Base-by-base conservation (phyloP, 2,888 invertebrate species). In the Ganaspis brasiliensis region DNA sequence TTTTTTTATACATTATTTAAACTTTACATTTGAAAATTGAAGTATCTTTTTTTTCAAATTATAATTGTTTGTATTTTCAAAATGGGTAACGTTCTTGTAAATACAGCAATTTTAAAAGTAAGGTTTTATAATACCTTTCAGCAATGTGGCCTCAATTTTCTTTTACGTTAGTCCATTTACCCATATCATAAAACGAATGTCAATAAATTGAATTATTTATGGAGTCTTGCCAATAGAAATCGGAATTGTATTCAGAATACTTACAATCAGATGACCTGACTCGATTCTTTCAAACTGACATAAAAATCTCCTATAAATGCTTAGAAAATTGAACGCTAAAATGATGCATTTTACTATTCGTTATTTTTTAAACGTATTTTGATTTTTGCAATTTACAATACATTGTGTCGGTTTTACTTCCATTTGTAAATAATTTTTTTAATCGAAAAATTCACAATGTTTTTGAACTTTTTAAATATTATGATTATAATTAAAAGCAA, bases 191-290 rank as follows among this genome's bases (percentile, higher is more conserved):
- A 57, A 26, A 26, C n/a, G n/a, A 57, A 57, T 57, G 57, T 57
- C 57, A 57, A 57, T 57, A 57, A 57, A 57, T 57, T 57, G 57
- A 57, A 57, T 57, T 57, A 57, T 24, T 24, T 9, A 57, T 57
- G 57, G 57, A 57, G 24, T 31, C 57, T 24, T 57, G 57, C 57
- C 57, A 57, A 57, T 31, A 26, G 57, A 26, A 57, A 57, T 57
- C 26, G 57, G 57, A n/a, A 57, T 57, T 57, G 57, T 57, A 57
- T 57, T 57, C 57, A 26, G 14, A 57, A 14, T 57, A 10, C 57
- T 31, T 57, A 26, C n/a, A 31, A 57, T 57, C 57, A 57, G 57
- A 26, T 57, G 57, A 31, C 57, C 57, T 26, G 14, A 6, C 26
- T 57, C n/a, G 8, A 26, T n/a, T 57, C 57, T 26, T 26, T 31